phyloP scores from a whole-genome alignment of 2,113 vertebrate species.

The Gymnorhina tibicen region DNA sequence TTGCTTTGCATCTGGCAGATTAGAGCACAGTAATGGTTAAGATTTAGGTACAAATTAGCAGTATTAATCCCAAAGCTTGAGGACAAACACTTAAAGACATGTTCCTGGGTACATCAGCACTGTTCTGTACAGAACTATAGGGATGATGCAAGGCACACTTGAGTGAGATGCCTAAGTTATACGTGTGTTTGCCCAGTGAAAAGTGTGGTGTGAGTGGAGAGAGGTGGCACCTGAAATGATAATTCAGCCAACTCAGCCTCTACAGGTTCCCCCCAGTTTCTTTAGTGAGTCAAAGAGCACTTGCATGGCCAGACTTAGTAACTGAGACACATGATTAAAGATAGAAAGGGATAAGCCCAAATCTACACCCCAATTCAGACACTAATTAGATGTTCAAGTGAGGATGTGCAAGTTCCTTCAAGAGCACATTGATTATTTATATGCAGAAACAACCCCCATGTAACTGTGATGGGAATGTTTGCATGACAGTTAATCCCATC shows the following conservation, averaged over 20 bases:
- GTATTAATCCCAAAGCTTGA: background rate
- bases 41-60: background rate
- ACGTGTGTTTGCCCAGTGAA: background rate
- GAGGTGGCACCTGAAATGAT: background rate
- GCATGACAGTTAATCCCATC: background rate
- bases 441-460: background rate
- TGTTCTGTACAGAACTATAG: background rate
- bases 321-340: background rate
- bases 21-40: background rate
- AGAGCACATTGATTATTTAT: background rate
- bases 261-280: background rate
- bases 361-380: background rate
- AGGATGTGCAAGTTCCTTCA: background rate
- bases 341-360: background rate
- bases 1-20: background rate
- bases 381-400: background rate
- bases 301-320: background rate
- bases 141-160: background rate
- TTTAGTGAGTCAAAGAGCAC: background rate
- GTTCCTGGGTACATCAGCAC: background rate
- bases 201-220: background rate
- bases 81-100: background rate
- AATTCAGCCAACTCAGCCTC: background rate
- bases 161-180: background rate
- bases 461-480: background rate